These are phyloP conservation scores for Acrocyrtus sp. DNA, from an alignment of 2,888 invertebrate genomes.

Conservation along the genomic window DNA sequence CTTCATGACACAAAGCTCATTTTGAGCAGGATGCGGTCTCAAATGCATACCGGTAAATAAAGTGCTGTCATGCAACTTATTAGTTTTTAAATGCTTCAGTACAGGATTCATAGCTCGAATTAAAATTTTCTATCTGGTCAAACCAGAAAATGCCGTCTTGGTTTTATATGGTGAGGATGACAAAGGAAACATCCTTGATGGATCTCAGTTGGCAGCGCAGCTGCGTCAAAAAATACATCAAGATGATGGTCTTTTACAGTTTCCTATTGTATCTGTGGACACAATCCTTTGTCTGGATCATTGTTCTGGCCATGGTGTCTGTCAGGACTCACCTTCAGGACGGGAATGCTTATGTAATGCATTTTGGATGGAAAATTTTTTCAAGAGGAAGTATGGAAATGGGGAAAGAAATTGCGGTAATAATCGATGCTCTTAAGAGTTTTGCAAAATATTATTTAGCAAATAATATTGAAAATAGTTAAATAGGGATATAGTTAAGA, in stretches of 20 bases:
- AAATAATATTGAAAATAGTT: too few relatives aligned
- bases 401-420: constrained; percentile 85
- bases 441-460: too few relatives aligned
- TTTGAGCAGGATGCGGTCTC: constrained; percentile 66
- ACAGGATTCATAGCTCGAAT: too few relatives aligned
- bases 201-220: constrained; percentile 74
- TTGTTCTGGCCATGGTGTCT: constrained; percentile 91
- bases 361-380: constrained; percentile 94
- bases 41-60: constrained; percentile 59
- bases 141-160: constrained; percentile 60
- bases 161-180: constrained; percentile 63
- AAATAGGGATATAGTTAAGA: too few relatives aligned
- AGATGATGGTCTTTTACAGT: constrained; percentile 77
- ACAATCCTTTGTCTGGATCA: constrained; percentile 90
- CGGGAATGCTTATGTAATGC: constrained; percentile 90
- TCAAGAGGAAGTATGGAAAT: constrained; percentile 74
- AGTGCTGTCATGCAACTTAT: background rate
- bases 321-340: constrained; percentile 79
- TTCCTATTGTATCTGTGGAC: constrained; percentile 81
- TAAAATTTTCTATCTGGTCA: too few relatives aligned
- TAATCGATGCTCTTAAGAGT: constrained; percentile 39
- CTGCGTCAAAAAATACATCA: constrained; percentile 76
- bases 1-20: constrained; percentile 75
- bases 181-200: constrained; percentile 68
- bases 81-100: too few relatives aligned